phyloP scores from a whole-genome alignment of 2,888 invertebrate species.

The Leptinotarsa peninsularis region DNA sequence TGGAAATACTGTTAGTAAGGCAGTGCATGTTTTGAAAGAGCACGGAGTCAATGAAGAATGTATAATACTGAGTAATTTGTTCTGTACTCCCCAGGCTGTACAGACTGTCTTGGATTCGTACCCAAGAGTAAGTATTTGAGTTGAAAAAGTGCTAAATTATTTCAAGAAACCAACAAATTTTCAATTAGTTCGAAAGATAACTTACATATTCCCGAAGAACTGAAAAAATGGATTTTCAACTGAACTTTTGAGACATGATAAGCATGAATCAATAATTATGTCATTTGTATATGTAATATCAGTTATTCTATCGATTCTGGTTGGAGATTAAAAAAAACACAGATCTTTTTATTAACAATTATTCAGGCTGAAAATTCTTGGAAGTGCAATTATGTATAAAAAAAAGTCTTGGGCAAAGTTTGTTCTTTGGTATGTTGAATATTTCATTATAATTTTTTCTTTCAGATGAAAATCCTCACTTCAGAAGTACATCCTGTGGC shows the following conservation, averaged over 20 bases:
- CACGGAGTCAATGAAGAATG: conserved; percentile 94
- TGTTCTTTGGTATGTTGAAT: conserved; percentile 22
- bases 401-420: background rate
- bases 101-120: conserved; percentile 86
- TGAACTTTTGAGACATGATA: too few relatives aligned
- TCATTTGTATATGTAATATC: too few relatives aligned
- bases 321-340: too few relatives aligned
- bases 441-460: conserved; percentile 34
- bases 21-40: conserved; percentile 92
- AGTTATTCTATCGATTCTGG: too few relatives aligned
- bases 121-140: conserved; percentile 70
- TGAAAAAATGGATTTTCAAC: too few relatives aligned
- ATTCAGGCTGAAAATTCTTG: too few relatives aligned
- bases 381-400: background rate
- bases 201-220: too few relatives aligned
- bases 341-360: too few relatives aligned
- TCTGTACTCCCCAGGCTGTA: conserved; percentile 93
- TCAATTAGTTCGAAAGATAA: too few relatives aligned
- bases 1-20: conserved; percentile 94
- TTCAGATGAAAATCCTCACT: conserved; percentile 91
- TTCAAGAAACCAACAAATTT: too few relatives aligned
- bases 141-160: too few relatives aligned
- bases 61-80: conserved; percentile 96
- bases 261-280: too few relatives aligned
- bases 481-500: conserved; percentile 95